Evolutionary conservation across 2,888 invertebrate species (phyloP), one percentile per base, ranked within the genome.

Genomic region (Ethmia dodecea): DNA sequence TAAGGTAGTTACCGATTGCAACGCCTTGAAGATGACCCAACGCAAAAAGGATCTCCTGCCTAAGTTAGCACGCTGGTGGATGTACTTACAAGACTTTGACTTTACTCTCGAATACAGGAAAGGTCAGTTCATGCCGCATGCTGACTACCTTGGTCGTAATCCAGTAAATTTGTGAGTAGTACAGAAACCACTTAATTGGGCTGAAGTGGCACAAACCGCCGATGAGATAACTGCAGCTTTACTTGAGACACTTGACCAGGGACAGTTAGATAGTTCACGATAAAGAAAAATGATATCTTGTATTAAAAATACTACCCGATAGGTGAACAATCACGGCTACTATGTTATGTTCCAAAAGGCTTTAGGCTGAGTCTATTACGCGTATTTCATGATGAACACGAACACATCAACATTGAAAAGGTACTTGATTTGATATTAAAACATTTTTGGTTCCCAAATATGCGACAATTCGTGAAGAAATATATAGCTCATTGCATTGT

Each of bases 31-130:
- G 16, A 5, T 37, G 0, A 45, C 49, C 1, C 28, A 45, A 26
- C 13, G 25, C 2, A 45, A 47, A 12, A 45, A 38, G 18, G 47
- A 50, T 28, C 35, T 44, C 0, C 10, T 45, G 0, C 46, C 47
- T 0, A 18, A 46, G 3, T 52, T 61, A 1, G 51, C 50, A 1
- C 35, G 59, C 3, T 58, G 55, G 55, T 59, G 59, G 55, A 18
- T 46, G 1, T 49, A 42, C 32, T 9, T 45, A 5, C 43, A 43
- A 14, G 44, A 43, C 25, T 43, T 37, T 26, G 13, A 39, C 8
- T 48, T 44, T 12, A 12, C 16, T 1, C 33, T 48, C 4, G 40
- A 33, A 3, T 45, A 45, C 13, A 25, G 42, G 8, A 44, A 44
- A n/a, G 40, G 44, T 0, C 29, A 15, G 0, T 31, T 15, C 24